phyloP scores from a whole-genome alignment of 2,797 vertebrate genomes.

The Acanthurus lineatus region DNA sequence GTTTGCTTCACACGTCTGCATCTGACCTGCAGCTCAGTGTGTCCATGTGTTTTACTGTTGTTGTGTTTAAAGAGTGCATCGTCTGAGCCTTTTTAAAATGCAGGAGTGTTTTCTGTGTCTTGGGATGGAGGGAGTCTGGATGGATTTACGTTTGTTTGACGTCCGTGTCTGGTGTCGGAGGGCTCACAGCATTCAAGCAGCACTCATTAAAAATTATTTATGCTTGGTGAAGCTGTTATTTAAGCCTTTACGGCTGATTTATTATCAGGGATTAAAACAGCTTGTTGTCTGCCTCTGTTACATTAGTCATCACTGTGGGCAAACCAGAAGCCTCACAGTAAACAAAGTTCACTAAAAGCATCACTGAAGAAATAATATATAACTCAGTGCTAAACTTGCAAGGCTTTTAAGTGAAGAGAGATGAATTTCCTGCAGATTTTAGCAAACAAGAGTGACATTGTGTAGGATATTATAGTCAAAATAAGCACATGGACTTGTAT shows the following conservation, averaged over 20 bases:
- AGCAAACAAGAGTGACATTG: no score
- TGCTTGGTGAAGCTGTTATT: neutral
- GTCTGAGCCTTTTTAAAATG: conserved; percentile 1
- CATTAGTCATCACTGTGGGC: no score
- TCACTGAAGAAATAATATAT: no score
- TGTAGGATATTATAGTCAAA: no score
- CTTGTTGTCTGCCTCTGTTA: neutral
- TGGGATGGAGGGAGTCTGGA: conserved; percentile 25
- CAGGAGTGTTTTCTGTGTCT: conserved; percentile 14
- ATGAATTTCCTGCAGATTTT: no score
- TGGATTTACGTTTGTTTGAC: conserved; percentile 47
- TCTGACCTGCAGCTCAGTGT: neutral
- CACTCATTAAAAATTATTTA: conserved; percentile 9
- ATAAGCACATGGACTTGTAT: no score
- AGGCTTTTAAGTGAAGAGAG: no score
- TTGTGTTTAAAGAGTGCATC: neutral
- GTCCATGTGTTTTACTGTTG: no score
- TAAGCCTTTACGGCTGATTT: neutral
- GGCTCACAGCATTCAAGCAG: conserved; percentile 7
- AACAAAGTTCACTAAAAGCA: no score
- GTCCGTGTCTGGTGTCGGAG: conserved; percentile 1
- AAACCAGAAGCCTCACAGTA: no score
- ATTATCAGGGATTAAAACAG: neutral
- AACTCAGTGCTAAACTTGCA: no score
- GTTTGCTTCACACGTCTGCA: neutral